A percentile compares a stretch with the other conserved stretches of the same genome.
phyloP scores from a whole-genome alignment of 2,797 vertebrate species.

The Naso thynnoides region DNA sequence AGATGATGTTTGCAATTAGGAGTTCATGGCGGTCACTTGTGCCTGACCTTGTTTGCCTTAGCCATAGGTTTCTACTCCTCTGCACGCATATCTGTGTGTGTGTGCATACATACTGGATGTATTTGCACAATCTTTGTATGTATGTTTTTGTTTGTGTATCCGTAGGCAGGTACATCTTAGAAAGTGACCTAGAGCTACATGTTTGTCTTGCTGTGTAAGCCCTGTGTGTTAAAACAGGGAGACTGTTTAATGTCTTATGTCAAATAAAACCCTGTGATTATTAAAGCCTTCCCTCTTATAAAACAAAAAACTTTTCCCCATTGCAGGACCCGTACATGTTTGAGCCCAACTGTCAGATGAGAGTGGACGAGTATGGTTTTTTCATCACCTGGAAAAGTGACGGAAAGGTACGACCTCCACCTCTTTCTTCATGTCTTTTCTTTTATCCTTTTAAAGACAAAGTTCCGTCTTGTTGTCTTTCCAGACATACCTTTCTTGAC shows the following conservation, averaged over 20 bases:
- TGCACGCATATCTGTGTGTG: neutral
- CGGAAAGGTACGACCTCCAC: constrained; percentile 89
- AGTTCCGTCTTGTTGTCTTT: neutral
- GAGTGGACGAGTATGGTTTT: constrained; percentile 96
- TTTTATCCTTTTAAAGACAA: neutral
- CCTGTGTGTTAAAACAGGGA: neutral
- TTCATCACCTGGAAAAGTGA: constrained; percentile 98
- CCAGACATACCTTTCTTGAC: neutral
- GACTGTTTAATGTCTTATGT: constrained; percentile 50
- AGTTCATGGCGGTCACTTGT: constrained; percentile 39
- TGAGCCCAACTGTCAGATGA: constrained; percentile 95
- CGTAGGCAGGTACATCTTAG: constrained; percentile 22
- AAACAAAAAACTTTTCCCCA: constrained; percentile 46
- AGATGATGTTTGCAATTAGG: constrained; percentile 56
- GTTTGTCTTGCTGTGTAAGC: constrained; percentile 49
- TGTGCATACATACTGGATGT: constrained; percentile 20
- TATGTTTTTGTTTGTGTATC: constrained; percentile 11
- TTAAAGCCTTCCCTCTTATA: constrained; percentile 8
- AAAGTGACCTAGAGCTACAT: constrained; percentile 39
- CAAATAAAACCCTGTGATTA: constrained; percentile 56
- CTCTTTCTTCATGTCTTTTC: neutral
- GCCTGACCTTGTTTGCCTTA: constrained; percentile 48
- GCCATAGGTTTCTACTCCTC: constrained; percentile 19
- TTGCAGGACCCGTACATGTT: constrained; percentile 94
- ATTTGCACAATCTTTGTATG: constrained; percentile 9